phyloP scores from a whole-genome alignment of 37 sponge, comb jelly and placozoan genomes.

The Tethya wilhelma region DNA sequence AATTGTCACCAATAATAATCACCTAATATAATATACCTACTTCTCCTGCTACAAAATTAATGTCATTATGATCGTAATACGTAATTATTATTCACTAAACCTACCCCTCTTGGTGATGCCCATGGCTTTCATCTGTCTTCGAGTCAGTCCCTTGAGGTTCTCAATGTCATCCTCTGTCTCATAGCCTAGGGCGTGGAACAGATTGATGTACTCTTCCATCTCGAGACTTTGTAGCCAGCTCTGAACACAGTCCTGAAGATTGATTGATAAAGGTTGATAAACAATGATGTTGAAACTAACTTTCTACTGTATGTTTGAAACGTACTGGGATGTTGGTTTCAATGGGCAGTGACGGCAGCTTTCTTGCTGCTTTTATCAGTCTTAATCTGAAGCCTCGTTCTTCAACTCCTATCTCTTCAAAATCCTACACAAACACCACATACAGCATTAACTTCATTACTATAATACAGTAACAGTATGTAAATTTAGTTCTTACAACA shows the following conservation, averaged over 20 bases:
- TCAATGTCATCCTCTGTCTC: slow-evolving; percentile 58
- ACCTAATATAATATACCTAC: no score
- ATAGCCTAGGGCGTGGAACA: slow-evolving; percentile 69
- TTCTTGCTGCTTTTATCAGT: slow-evolving; percentile 62
- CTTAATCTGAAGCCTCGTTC: slow-evolving; percentile 60
- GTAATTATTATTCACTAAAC: no score
- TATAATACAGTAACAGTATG: neutral
- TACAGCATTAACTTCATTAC: neutral
- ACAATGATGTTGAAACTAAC: no score
- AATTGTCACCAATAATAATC: no score
- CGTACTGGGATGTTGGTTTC: slow-evolving; percentile 64
- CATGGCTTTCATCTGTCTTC: slow-evolving; percentile 58
- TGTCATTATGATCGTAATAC: no score
- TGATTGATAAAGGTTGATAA: no score
- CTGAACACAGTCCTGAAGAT: slow-evolving; percentile 20
- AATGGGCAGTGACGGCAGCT: slow-evolving; percentile 54
- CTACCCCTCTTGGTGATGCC: slow-evolving; percentile 78
- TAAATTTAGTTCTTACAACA: slow-evolving; percentile 8
- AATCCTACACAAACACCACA: slow-evolving; percentile 38
- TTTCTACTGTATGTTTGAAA: no score
- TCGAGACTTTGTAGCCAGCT: slow-evolving; percentile 48
- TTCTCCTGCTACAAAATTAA: no score
- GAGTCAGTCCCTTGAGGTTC: slow-evolving; percentile 54
- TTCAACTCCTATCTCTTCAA: slow-evolving; percentile 69
- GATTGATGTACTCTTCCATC: slow-evolving; percentile 46